Conservation (phyloP, 2,888 invertebrate species). For the Axea sp. region DNA sequence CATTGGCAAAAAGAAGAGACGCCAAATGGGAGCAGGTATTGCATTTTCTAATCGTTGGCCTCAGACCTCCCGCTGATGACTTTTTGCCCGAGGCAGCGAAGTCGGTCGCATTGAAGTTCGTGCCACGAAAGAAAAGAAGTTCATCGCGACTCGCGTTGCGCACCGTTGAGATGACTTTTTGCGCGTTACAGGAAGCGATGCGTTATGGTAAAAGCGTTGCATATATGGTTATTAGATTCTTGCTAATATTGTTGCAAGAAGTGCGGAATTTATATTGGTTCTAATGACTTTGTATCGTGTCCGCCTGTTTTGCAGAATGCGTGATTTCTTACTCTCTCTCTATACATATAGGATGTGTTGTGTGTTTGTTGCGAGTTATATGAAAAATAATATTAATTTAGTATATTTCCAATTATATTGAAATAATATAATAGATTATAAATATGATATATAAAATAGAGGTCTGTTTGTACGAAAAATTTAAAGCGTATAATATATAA, state of each 20-base stretch:
- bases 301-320: constrained; percentile 36
- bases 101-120: constrained; percentile 61
- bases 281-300: constrained; percentile 46
- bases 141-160: constrained; percentile 38
- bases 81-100: constrained; percentile 56
- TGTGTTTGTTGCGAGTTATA: not conserved
- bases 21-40: constrained; percentile 55
- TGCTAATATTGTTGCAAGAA: constrained; percentile 59
- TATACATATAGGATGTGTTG: no score
- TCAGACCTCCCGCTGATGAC: constrained; percentile 55
- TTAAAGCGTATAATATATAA: no score
- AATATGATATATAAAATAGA: no score
- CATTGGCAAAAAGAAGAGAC: constrained; percentile 44
- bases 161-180: constrained; percentile 48
- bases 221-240: constrained; percentile 58
- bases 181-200: constrained; percentile 57
- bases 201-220: constrained; percentile 45
- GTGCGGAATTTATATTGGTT: constrained; percentile 53
- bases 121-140: constrained; percentile 58
- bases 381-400: not conserved
- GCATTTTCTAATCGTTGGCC: constrained; percentile 57
- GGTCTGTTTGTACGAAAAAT: no score
- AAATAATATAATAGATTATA: no score
- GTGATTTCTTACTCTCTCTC: constrained; percentile 12
- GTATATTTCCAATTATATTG: no score